Evolutionary conservation across 2,113 vertebrate genomes (phyloP), one percentile per base, ranked within the genome.

Genomic region (Nothoprocta perdicaria): DNA sequence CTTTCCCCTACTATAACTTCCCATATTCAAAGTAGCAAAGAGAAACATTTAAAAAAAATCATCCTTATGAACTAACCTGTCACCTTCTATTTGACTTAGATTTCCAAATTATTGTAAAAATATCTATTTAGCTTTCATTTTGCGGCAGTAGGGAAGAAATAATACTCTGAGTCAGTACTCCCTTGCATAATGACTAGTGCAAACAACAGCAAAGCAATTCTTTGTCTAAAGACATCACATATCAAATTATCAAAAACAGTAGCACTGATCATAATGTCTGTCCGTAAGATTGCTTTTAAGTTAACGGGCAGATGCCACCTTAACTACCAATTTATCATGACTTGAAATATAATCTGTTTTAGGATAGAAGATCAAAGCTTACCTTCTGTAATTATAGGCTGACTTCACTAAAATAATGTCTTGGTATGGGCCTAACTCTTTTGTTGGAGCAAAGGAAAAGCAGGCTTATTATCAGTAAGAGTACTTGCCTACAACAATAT

Each of bases 201-300:
- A 84, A 86, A 82, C 38, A 81, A 9, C 35, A 73, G 58, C 67
- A 77, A 76, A 89, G 60, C 45, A 75, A 81, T 48, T 71, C 71
- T 58, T 86, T 38, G 74, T 94, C 74, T 81, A 89, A 68, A 90
- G 29, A 17, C 71, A 62, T 82, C 43, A 18, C 50, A 50, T n/a
- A 52, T 43, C 58, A 73, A 80, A 71, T 84, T 86, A 94, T 86
- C 84, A 80, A 86, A 92, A 92, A 48, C 4, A 86, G n/a, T 35
- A 61, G 57, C 68, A n/a, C 57, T 29, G 15, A 80, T 84, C 29
- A 57, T 84, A 24, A 23, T 23, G 50, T 58, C 48, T 84, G 41
- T 46, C 61, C 77, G 63, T 57, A 66, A 92, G 62, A 66, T 13
- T 61, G n/a, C 45, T 52, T 80, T 69, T 79, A 75, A 78, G 86